Conservation (phyloP, 2,888 invertebrate genomes). For the Cecidostiba fungosa region DNA sequence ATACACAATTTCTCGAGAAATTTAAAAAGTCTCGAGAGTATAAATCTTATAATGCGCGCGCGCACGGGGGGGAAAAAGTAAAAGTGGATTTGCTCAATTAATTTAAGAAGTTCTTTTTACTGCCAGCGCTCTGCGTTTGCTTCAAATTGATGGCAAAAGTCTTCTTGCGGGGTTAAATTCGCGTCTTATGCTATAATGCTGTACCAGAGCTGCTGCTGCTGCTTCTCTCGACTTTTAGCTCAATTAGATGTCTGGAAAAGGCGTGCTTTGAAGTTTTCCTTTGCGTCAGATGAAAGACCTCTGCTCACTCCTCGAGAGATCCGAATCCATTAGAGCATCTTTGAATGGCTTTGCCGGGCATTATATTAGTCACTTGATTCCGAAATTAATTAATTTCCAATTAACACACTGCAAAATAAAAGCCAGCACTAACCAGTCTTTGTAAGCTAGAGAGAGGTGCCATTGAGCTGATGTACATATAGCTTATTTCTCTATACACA, state of each 20-base stretch:
- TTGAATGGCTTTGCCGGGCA: too few species aligned
- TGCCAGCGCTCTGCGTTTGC: constrained; percentile 7
- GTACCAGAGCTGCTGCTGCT: neutral
- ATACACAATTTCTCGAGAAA: neutral
- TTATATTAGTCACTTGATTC: too few species aligned
- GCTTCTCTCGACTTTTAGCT: constrained; percentile 36
- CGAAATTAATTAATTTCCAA: too few species aligned
- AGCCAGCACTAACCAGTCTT: too few species aligned
- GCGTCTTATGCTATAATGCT: neutral
- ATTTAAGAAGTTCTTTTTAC: constrained; percentile 47
- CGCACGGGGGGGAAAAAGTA: neutral
- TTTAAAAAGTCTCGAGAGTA: neutral
- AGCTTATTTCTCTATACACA: too few species aligned
- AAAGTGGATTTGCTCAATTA: constrained; percentile 52
- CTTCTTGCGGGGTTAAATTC: constrained; percentile 35
- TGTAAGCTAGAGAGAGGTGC: too few species aligned
- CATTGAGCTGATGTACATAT: too few species aligned
- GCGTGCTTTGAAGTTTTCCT: constrained; percentile 51
- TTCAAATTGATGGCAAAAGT: constrained; percentile 47
- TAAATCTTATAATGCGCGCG: neutral
- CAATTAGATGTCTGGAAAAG: constrained; percentile 54
- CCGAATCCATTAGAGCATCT: too few species aligned
- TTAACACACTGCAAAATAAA: too few species aligned
- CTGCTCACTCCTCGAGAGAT: too few species aligned
- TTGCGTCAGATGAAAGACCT: constrained; percentile 35